These are phyloP conservation scores for Conus betulinus DNA, from an alignment of 1,140 invertebrate genomes.

Conservation along the genomic window DNA sequence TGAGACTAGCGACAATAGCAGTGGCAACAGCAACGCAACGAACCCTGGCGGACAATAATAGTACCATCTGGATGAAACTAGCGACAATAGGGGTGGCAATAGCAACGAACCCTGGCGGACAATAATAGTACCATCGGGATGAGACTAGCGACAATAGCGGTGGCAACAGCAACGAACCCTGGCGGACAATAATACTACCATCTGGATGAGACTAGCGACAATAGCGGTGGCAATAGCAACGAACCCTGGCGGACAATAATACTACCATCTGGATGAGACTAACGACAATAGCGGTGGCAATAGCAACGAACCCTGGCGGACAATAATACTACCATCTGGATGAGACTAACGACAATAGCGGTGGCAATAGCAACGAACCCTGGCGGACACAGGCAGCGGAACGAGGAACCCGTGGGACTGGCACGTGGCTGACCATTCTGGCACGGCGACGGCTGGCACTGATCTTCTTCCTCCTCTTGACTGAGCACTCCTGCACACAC, in stretches of 20 bases:
- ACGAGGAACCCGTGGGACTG: neutral
- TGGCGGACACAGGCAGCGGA: slow-evolving; percentile 12
- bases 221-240: too few species aligned
- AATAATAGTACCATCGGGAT: too few species aligned
- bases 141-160: too few species aligned
- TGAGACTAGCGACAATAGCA: too few species aligned
- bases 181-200: neutral
- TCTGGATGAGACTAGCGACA: too few species aligned
- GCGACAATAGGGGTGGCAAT: too few species aligned
- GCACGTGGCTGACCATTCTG: slow-evolving; percentile 21
- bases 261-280: neutral
- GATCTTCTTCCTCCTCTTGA: slow-evolving; percentile 81
- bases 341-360: too few species aligned
- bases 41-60: too few species aligned
- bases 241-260: too few species aligned
- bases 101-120: too few species aligned
- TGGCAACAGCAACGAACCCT: slow-evolving; percentile 11
- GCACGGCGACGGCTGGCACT: slow-evolving; percentile 93
- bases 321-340: neutral
- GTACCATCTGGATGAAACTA: too few species aligned
- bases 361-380: slow-evolving; percentile 12
- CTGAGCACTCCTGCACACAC: slow-evolving; percentile 22
- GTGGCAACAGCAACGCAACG: too few species aligned
- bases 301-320: neutral
- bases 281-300: neutral